A percentile compares a stretch with the other conserved stretches of the same genome.
These are phyloP conservation scores for Machaerirhynchus nigripectus DNA, from an alignment of 2,113 vertebrate genomes.

Conservation along the genomic window DNA sequence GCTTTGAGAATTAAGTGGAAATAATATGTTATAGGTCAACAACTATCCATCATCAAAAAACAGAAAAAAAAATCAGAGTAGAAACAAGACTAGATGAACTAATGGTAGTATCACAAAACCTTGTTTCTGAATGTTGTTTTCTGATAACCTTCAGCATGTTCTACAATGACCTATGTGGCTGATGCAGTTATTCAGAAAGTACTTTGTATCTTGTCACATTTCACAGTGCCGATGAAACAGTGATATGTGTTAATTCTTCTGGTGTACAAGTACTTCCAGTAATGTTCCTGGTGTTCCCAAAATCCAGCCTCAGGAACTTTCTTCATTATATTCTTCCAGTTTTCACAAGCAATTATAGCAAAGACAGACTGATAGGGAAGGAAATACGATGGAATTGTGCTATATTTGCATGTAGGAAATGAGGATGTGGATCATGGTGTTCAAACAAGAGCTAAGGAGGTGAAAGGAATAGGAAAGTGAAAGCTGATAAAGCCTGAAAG, in stretches of 20 bases:
- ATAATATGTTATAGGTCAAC: background rate
- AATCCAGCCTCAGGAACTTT: background rate
- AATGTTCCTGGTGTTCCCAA: background rate
- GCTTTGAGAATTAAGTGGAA: background rate
- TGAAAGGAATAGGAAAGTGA: background rate
- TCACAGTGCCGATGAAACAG: background rate
- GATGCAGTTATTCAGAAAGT: background rate
- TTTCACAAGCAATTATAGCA: background rate
- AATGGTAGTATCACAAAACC: background rate
- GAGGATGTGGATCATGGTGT: accelerated
- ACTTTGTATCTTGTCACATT: background rate
- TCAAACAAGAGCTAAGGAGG: background rate
- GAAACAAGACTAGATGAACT: background rate
- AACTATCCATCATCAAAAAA: background rate
- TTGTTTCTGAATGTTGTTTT: background rate
- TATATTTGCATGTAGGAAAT: background rate
- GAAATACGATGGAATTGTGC: background rate
- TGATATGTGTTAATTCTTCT: background rate
- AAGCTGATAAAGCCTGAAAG: background rate
- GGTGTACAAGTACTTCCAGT: background rate
- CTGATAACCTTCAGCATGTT: background rate
- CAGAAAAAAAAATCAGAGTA: background rate
- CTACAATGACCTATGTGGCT: background rate
- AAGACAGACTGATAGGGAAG: background rate
- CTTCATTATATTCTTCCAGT: background rate